A percentile compares a stretch with the other conserved stretches of the same genome.
These are phyloP conservation scores for Palythoa grandis DNA, from an alignment of 92 coral and sea anemone species.

Conservation along the genomic window DNA sequence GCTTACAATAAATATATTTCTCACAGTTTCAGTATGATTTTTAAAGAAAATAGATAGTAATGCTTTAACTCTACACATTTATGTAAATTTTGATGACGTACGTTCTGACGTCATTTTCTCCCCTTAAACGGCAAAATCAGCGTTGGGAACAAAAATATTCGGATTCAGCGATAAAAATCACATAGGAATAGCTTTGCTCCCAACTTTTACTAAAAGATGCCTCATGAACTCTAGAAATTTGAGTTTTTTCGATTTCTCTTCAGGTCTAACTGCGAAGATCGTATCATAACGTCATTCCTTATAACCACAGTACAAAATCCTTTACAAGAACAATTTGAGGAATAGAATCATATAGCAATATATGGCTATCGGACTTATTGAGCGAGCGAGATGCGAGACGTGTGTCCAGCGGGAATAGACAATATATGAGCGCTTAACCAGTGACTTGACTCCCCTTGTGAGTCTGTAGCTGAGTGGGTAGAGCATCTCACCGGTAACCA, in stretches of 20 bases:
- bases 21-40: not conserved
- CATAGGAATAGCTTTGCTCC: not conserved
- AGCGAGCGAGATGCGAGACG: too few relatives aligned
- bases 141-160: slow-evolving; percentile 39
- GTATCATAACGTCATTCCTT: too few relatives aligned
- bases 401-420: too few relatives aligned
- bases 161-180: slow-evolving; percentile 11
- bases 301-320: too few relatives aligned
- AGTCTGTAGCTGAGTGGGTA: too few relatives aligned
- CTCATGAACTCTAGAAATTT: not conserved
- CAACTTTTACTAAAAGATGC: not conserved
- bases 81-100: slow-evolving; percentile 11
- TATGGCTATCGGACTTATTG: too few relatives aligned
- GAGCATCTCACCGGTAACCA: too few relatives aligned
- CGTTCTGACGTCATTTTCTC: slow-evolving; percentile 21
- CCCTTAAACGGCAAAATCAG: slow-evolving; percentile 37
- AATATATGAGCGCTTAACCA: too few relatives aligned
- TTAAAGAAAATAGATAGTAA: too few relatives aligned
- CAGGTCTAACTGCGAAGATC: not conserved
- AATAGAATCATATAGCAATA: too few relatives aligned
- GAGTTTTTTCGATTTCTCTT: not conserved
- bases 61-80: slow-evolving; percentile 23
- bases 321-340: too few relatives aligned
- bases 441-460: too few relatives aligned
- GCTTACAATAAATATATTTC: not conserved